Evolutionary conservation across 2,113 vertebrate genomes (phyloP), one percentile per base, ranked within the genome.

Genomic region (Balaenoptera acutorostrata): DNA sequence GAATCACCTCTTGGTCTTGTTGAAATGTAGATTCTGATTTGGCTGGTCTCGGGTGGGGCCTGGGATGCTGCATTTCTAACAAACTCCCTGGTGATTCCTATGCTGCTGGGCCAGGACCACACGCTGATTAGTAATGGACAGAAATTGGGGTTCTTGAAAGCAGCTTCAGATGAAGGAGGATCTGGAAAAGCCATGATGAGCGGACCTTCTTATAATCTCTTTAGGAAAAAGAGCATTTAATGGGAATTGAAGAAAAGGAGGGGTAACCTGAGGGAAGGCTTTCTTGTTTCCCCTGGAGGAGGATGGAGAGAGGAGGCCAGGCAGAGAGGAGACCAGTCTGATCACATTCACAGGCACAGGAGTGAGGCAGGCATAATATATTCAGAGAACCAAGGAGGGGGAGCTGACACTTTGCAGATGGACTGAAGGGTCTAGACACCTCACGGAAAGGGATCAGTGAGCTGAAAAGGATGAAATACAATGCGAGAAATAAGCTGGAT

Each of bases 371-470:
- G 33, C 17, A 52, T 92, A 71, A 84, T 44, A 61, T 78, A 61
- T 69, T 64, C 93, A 81, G n/a, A 93, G 93, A 93, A 82, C 68
- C 93, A 78, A 96, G 78, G 49, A 74, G 85, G 33, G 36, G 75
- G 64, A 92, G 77, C 68, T 6, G n/a, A 80, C 31, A 82, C 72
- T 95, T 85, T 59, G 57, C 31, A 36, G 44, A 83, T n/a, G 74
- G 41, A 23, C 25, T 21, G n/a, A 49, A 68, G 59, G 44, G n/a
- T 81, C 80, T 85, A 49, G 46, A 75, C 25, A 41, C 46, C 82
- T 93, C 27, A 57, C 52, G 77, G 74, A 91, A 91, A 81, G 41
- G 20, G 71, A 61, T 66, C 39, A 36, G 9, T 88, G 83, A 93
- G 61, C 71, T 81, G 63, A 83, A 59, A 95, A 86, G 39, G 36